Evolutionary conservation across 2,113 vertebrate genomes (phyloP), one percentile per base, ranked within the genome.

Genomic region (Apodemus speciosus): DNA sequence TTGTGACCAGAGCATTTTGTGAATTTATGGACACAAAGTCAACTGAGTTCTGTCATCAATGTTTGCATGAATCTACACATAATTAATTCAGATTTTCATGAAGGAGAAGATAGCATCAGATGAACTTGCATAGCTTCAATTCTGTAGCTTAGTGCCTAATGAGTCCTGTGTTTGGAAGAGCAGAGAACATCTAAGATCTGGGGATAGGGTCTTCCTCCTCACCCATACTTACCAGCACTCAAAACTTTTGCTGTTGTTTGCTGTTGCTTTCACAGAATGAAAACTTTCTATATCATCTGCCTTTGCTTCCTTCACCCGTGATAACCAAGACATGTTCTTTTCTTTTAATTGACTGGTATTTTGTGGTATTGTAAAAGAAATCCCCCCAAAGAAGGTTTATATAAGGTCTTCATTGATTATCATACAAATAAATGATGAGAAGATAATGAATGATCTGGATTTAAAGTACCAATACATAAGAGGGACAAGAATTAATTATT

Each of bases 301-400:
- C 51, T 69, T 75, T 75, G 3, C 21, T 88, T 49, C 58, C 21
- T 68, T 10, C 25, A 80, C 14, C 49, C 51, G 68, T 58, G 20
- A 53, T 62, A 79, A 80, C 21, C n/a, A 91, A 56, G 40, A 88
- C 66, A 83, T 60, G 2, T 85, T 92, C 18, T 88, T 95, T 85
- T 35, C 83, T 83, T 85, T 66, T 80, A 56, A 6, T 87, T 86
- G 32, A 35, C 60, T 40, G 66, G 32, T 38, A 9, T 21, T 38
- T 30, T 88, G 4, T 18, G 4, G n/a, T 69, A 69, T 0, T 86
- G 16, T 69, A 27, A 86, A 93, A 62, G 6, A 88, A 88, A 73
- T 49, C 3, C 18, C 32, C 9, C 43, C 72, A 3, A 91, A 87
- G 21, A 14, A 84, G 38, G 87, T 7, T 35, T 3, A 11, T 38